Conservation (phyloP, 2,797 vertebrate species). For the Acanthurus tractus region DNA sequence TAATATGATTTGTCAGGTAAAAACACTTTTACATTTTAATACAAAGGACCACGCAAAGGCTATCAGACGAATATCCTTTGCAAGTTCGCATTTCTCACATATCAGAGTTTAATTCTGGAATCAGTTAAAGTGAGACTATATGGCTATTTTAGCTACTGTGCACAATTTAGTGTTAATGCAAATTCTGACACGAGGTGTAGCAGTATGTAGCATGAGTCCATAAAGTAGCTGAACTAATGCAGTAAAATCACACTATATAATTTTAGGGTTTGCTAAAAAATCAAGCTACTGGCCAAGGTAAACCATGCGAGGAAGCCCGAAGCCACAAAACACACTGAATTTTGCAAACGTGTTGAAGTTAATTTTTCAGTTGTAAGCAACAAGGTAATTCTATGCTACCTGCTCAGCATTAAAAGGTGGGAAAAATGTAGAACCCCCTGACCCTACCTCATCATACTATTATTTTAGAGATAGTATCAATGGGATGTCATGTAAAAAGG, state of each 20-base stretch:
- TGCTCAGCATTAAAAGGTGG: neutral
- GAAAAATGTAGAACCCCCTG: neutral
- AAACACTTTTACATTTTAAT: neutral
- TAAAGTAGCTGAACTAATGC: no score
- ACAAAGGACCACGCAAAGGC: neutral
- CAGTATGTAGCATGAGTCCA: neutral
- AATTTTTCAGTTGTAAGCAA: neutral
- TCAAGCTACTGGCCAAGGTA: neutral
- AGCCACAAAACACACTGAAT: neutral
- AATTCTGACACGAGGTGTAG: neutral
- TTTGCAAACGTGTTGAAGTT: neutral
- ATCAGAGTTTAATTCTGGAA: neutral
- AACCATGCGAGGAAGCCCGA: no score
- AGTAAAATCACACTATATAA: no score
- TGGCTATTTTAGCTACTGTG: neutral
- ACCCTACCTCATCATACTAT: no score
- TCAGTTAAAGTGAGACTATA: neutral
- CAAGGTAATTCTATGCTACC: neutral
- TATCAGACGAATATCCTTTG: neutral
- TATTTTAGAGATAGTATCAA: no score
- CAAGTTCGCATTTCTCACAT: neutral
- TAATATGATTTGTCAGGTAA: constrained; percentile 10
- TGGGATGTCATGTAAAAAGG: no score
- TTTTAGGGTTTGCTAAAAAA: no score
- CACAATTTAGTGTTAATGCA: neutral